These are phyloP conservation scores for Dendrolimus pini DNA, from an alignment of 2,888 invertebrate genomes.

Conservation along the genomic window DNA sequence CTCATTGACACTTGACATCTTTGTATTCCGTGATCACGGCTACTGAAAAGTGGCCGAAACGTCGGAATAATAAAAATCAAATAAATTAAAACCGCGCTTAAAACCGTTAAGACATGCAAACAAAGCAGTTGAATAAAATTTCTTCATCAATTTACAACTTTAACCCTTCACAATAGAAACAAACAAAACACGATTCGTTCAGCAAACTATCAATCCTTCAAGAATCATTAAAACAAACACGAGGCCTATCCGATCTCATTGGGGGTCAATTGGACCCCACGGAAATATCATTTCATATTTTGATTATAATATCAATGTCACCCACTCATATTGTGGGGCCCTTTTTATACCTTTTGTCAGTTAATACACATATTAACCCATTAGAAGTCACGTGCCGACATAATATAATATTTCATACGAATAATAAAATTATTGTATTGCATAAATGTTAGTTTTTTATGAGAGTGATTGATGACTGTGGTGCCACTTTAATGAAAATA, in stretches of 20 bases:
- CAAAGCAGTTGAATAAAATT: too few relatives aligned
- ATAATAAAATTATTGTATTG: slow-evolving; percentile 49
- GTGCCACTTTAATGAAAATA: too few relatives aligned
- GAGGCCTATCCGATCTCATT: slow-evolving; percentile 23
- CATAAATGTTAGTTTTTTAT: slow-evolving; percentile 39
- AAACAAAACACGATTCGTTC: slow-evolving; percentile 12
- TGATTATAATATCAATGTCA: slow-evolving; percentile 74
- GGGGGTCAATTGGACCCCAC: slow-evolving; percentile 37
- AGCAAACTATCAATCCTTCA: slow-evolving; percentile 44
- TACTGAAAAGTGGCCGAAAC: too few relatives aligned
- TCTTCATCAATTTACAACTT: too few relatives aligned
- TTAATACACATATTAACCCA: slow-evolving; percentile 74
- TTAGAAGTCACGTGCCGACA: slow-evolving; percentile 66
- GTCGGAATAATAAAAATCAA: too few relatives aligned
- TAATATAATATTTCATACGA: slow-evolving; percentile 60
- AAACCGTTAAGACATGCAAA: too few relatives aligned
- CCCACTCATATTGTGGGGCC: slow-evolving; percentile 31
- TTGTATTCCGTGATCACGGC: too few relatives aligned
- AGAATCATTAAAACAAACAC: slow-evolving; percentile 53
- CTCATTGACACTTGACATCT: too few relatives aligned
- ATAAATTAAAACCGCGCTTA: too few relatives aligned
- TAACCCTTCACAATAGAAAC: slow-evolving; percentile 8
- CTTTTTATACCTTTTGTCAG: slow-evolving; percentile 62
- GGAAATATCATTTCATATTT: slow-evolving; percentile 71
- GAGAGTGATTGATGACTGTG: slow-evolving; percentile 11